Evolutionary conservation across 2,113 vertebrate species (phyloP), one percentile per base, ranked within the genome.

Genomic region (Ochotona princeps): DNA sequence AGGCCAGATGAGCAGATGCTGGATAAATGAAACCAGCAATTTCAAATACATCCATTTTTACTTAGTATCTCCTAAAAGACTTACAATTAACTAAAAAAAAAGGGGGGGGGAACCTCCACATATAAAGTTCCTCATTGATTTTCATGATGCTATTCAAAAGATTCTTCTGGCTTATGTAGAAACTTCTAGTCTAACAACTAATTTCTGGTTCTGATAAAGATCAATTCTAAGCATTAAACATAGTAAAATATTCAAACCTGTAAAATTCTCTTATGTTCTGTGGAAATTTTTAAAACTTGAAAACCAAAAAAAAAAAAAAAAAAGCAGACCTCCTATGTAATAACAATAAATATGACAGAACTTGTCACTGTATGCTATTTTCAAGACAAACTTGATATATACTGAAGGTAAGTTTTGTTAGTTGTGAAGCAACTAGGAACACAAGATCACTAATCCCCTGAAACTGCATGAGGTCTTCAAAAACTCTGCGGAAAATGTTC

Each of bases 201-300:
- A 8, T 51, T 89, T 63, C 49, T 67, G 11, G 5, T 69, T 47
- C 65, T 69, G 65, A 12, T n/a, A 79, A 83, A 26, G 3, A 9
- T 66, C 70, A 83, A 61, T 79, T 96, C 80, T 87, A 92, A 92
- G 82, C 32, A 25, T 72, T 32, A 69, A 23, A 84, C 44, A 91
- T 10, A 75, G 65, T 15, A 82, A 57, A 9, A 74, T 18, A 32
- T 30, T 70, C 82, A 83, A 87, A n/a, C 32, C 38, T 66, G 1
- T 8, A 63, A 35, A 15, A 14, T 66, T 86, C 89, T 11, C 80
- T 73, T 76, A n/a, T 65, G 23, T 10, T 67, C 57, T 26, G n/a
- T 80, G 26, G 28, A 81, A 79, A 76, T 49, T 86, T 79, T 26
- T 8, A 89, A 92, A 93, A 75, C 32, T 15, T 91, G 26, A 87